Conservation (phyloP, 2,797 vertebrate genomes). For the Hyperoplus immaculatus region DNA sequence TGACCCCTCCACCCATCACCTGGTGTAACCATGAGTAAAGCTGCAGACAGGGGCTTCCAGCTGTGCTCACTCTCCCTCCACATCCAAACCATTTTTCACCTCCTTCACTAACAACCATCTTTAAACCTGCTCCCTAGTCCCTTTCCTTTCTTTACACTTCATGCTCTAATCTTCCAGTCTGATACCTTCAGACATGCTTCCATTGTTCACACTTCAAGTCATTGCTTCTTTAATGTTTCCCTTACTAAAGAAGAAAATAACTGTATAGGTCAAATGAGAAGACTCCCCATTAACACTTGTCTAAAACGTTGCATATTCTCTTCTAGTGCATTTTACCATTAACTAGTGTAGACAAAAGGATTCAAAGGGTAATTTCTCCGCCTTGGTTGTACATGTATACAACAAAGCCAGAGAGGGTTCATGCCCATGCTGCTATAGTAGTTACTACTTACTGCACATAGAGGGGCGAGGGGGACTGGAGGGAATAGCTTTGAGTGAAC, state of each 20-base stretch:
- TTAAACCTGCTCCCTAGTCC: constrained; percentile 11
- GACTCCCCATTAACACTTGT: not conserved
- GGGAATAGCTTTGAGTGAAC: not conserved
- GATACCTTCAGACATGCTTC: not conserved
- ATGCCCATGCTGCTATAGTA: not conserved
- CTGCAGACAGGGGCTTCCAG: constrained; percentile 48
- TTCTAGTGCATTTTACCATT: not conserved
- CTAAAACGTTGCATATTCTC: not conserved
- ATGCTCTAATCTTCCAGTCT: constrained; percentile 13
- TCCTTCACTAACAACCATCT: constrained; percentile 21
- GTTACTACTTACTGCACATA: not conserved
- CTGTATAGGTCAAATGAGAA: not conserved
- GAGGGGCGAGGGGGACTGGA: not conserved
- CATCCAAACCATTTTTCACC: constrained; percentile 13
- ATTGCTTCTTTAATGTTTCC: not conserved
- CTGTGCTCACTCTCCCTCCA: constrained; percentile 45
- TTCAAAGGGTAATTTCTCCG: not conserved
- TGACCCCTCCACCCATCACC: constrained; percentile 59
- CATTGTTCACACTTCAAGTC: not conserved
- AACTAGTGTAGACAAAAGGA: not conserved
- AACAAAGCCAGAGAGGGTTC: not conserved
- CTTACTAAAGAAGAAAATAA: not conserved
- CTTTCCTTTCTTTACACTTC: constrained; percentile 3
- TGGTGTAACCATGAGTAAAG: constrained; percentile 52
- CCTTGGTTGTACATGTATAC: not conserved